Evolutionary conservation across 2,113 vertebrate species (phyloP).

Genomic region (Dascyllus trimaculatus): DNA sequence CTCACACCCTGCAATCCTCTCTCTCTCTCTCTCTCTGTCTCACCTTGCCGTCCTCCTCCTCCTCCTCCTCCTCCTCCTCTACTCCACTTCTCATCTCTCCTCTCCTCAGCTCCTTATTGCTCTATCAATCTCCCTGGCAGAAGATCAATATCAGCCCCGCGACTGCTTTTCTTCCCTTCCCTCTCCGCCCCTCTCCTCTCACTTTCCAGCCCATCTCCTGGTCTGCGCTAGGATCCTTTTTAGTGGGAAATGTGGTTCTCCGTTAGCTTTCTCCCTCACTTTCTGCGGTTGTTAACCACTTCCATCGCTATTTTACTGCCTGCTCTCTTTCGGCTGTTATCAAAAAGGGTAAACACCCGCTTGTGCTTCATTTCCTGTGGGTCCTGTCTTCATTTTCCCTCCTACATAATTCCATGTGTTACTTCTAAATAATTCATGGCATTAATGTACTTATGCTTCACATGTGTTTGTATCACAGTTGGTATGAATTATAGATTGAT

Average conservation of each 20-base stretch:
- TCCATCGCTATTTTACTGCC: slow-evolving; percentile 61
- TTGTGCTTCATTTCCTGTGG: slow-evolving; percentile 47
- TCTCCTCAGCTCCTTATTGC: slow-evolving; percentile 94
- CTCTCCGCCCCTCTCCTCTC: slow-evolving; percentile 60
- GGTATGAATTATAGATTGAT: slow-evolving; percentile 5
- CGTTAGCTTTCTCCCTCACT: slow-evolving; percentile 45
- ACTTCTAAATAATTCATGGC: slow-evolving; percentile 52
- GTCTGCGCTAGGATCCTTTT: slow-evolving; percentile 63
- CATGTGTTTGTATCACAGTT: background rate
- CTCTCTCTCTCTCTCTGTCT: no score
- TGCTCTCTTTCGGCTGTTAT: slow-evolving; percentile 27
- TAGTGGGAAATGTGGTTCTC: slow-evolving; percentile 69
- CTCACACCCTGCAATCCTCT: slow-evolving; percentile 58
- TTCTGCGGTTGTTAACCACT: slow-evolving; percentile 59
- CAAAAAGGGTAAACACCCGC: slow-evolving; percentile 46
- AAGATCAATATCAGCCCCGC: slow-evolving; percentile 93
- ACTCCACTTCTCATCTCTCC: slow-evolving; percentile 87
- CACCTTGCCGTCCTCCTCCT: slow-evolving; percentile 78
- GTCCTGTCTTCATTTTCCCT: slow-evolving; percentile 6
- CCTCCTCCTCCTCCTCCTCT: no score
- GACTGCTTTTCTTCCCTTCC: slow-evolving; percentile 82
- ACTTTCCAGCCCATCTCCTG: slow-evolving; percentile 59
- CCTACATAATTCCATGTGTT: slow-evolving; percentile 21
- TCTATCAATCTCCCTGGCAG: slow-evolving; percentile 95
- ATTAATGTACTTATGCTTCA: background rate